A percentile compares a stretch with the other conserved stretches of the same genome.
These are phyloP conservation scores for Scomber japonicus DNA, from an alignment of 2,113 vertebrate genomes.

Conservation along the genomic window DNA sequence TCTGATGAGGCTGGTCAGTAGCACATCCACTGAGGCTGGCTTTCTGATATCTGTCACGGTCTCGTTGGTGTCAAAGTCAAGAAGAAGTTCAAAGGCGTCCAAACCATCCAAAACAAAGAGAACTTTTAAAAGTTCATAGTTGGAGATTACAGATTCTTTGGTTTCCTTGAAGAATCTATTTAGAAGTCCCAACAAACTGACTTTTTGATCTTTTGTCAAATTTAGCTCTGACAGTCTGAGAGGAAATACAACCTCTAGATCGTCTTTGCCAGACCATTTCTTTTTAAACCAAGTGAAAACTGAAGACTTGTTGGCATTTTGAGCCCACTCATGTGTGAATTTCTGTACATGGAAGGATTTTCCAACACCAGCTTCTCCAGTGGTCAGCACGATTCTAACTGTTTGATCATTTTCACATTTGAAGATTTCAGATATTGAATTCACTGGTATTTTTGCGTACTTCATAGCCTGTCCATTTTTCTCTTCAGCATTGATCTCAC, in stretches of 20 bases:
- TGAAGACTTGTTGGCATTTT: too few relatives aligned
- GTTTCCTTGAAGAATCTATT: constrained; percentile 16
- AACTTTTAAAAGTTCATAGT: too few relatives aligned
- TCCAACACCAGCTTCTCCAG: neutral
- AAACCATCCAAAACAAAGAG: too few relatives aligned
- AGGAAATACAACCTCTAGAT: too few relatives aligned
- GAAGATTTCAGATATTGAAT: neutral
- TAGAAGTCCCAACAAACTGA: constrained; percentile 43
- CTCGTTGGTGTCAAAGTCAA: too few relatives aligned
- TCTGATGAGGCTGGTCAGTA: too few relatives aligned
- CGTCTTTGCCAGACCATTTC: too few relatives aligned
- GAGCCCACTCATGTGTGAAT: constrained; percentile 21
- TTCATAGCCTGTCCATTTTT: neutral
- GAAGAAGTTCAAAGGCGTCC: too few relatives aligned
- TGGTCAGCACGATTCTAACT: constrained; percentile 36
- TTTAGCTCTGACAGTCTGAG: neutral
- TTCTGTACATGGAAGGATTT: constrained; percentile 20
- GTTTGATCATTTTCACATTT: neutral
- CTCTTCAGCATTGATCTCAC: neutral
- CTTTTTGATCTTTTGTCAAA: neutral
- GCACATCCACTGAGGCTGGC: too few relatives aligned
- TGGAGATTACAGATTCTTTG: neutral
- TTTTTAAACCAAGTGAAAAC: too few relatives aligned
- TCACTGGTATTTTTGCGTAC: neutral
- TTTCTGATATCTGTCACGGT: too few relatives aligned